Evolutionary conservation across 2,113 vertebrate species (phyloP), one percentile per base, ranked within the genome.

Genomic region (Seriola dumerili): DNA sequence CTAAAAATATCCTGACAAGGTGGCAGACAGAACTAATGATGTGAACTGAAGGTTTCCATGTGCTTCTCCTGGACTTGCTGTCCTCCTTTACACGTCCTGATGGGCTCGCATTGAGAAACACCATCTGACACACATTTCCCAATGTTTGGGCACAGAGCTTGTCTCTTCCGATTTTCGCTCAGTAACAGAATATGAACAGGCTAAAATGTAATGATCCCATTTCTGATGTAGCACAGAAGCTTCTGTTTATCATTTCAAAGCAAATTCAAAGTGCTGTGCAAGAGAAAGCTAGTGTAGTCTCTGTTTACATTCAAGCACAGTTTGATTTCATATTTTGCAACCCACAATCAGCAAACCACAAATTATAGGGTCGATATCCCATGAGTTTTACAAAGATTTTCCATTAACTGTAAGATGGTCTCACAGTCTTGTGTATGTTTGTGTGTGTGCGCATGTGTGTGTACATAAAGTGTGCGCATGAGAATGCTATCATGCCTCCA

Each of bases 1-100:
- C 93, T 95, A 94, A 92, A 94, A 95, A 95, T 95, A 95, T 90
- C 59, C 89, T 94, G 93, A 94, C 94, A 95, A 94, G 93, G 94
- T 91, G 93, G 90, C 93, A 91, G 89, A 92, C 87, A 92, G 92
- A 89, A 94, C 91, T 94, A 95, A 95, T 94, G 93, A 93, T 94
- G 93, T 91, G 89, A 89, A 89, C 89, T 92, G 85, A 95, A 94
- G 94, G 93, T 93, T 94, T 94, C 87, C 88, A 85, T 90, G 89
- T 85, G 91, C 72, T 89, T 93, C 86, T 86, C 76, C 73, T 91
- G 90, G 85, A 91, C 79, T 84, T 75, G 77, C 75, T 90, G 93
- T 89, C 92, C 93, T 94, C 91, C 83, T 94, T 94, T 90, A 85
- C 78, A 57, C 36, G 66, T 88, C 75, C 86, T 79, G 80, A 84